Conservation (phyloP, 2,888 invertebrate species). For the Gastrophysa polygoni region DNA sequence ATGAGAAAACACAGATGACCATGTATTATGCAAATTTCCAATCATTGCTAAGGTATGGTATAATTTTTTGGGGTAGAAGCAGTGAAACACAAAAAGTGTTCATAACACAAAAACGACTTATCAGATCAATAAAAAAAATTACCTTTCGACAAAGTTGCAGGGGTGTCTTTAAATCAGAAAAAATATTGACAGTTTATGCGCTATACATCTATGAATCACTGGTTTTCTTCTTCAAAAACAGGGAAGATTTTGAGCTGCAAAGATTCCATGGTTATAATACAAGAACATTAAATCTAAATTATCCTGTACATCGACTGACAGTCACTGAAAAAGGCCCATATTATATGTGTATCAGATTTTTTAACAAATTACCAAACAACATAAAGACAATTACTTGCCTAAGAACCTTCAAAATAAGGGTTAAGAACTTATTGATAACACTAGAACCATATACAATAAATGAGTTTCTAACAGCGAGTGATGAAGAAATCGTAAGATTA, state of each 20-base stretch:
- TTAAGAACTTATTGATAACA: background rate
- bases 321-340: background rate
- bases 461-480: too few relatives aligned
- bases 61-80: constrained; percentile 2
- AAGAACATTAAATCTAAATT: background rate
- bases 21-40: constrained; percentile 2
- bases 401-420: background rate
- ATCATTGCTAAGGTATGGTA: background rate
- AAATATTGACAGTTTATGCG: background rate
- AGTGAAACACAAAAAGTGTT: background rate
- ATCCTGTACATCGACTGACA: background rate
- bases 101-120: background rate
- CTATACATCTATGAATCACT: background rate
- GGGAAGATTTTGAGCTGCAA: background rate
- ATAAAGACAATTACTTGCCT: background rate
- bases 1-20: background rate
- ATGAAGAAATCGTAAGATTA: too few relatives aligned
- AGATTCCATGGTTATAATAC: background rate
- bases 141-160: background rate
- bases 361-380: background rate
- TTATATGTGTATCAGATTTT: background rate
- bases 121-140: background rate
- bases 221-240: background rate
- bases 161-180: background rate
- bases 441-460: background rate